Conservation (phyloP, 2,113 vertebrate genomes). For the Tinamus guttatus region DNA sequence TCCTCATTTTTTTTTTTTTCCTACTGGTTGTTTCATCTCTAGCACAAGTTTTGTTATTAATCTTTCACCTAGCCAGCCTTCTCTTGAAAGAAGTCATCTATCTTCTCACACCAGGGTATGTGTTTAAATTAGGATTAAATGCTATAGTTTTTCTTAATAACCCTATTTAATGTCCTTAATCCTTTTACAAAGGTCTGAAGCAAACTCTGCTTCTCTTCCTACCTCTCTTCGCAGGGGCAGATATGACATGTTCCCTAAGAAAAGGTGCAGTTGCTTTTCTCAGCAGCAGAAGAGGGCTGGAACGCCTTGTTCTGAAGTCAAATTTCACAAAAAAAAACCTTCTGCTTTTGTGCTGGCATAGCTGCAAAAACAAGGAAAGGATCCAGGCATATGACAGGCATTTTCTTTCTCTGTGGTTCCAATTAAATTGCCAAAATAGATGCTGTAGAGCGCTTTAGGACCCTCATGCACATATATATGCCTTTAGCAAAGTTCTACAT, state of each 20-base stretch:
- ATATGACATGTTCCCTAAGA: rapidly evolving
- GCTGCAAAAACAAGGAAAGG: background rate
- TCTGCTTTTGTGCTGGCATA: background rate
- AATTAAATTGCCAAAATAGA: background rate
- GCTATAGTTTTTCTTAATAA: background rate
- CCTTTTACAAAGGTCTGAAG: background rate
- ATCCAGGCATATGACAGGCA: background rate
- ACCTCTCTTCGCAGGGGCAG: background rate
- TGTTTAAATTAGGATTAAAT: background rate
- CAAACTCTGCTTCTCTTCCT: background rate
- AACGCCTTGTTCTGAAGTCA: background rate
- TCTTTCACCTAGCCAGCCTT: background rate
- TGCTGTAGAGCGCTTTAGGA: background rate
- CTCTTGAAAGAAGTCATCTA: background rate
- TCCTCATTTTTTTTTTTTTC: background rate
- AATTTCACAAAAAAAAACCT: background rate
- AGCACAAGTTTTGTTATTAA: background rate
- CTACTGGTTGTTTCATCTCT: background rate
- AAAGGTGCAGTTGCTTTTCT: background rate
- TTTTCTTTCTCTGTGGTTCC: background rate
- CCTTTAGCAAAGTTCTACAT: background rate
- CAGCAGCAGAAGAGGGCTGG: background rate
- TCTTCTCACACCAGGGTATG: background rate
- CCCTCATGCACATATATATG: background rate
- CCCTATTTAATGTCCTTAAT: background rate